Evolutionary conservation across 2,113 vertebrate species (phyloP).

Genomic region (Verasper variegatus): DNA sequence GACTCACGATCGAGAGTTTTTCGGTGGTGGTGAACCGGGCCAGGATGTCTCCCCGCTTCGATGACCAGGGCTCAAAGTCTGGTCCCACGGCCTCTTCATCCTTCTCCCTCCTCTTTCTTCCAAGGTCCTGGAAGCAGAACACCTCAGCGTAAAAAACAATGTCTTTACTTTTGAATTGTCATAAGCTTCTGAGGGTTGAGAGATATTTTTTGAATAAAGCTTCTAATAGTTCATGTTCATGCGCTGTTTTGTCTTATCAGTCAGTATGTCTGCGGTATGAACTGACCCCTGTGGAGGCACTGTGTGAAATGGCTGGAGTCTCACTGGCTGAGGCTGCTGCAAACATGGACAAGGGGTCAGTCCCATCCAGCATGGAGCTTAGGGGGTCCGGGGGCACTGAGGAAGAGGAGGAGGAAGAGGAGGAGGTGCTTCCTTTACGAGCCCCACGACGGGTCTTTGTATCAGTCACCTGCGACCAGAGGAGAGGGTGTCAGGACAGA

Average conservation of each 20-base stretch:
- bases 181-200: too few relatives aligned
- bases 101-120: conserved; percentile 87
- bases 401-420: conserved; percentile 92
- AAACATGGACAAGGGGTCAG: conserved; percentile 93
- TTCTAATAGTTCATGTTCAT: too few relatives aligned
- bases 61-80: conserved; percentile 95
- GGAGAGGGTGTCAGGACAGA: background rate
- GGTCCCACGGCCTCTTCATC: conserved; percentile 83
- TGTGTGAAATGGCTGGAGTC: conserved; percentile 65
- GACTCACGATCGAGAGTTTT: conserved; percentile 95
- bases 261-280: background rate
- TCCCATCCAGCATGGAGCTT: conserved; percentile 94
- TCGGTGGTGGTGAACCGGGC: conserved; percentile 96
- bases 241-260: too few relatives aligned
- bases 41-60: conserved; percentile 93
- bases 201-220: background rate
- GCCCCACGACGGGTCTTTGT: conserved; percentile 89
- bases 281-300: conserved; percentile 74
- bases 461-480: conserved; percentile 87
- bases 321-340: conserved; percentile 86
- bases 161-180: background rate
- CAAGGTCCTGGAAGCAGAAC: conserved; percentile 82
- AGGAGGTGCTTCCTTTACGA: conserved; percentile 95
- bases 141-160: background rate
- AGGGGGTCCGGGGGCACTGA: conserved; percentile 88